phyloP scores from a whole-genome alignment of 1,140 invertebrate genomes.

The Cotesia chilonis region DNA sequence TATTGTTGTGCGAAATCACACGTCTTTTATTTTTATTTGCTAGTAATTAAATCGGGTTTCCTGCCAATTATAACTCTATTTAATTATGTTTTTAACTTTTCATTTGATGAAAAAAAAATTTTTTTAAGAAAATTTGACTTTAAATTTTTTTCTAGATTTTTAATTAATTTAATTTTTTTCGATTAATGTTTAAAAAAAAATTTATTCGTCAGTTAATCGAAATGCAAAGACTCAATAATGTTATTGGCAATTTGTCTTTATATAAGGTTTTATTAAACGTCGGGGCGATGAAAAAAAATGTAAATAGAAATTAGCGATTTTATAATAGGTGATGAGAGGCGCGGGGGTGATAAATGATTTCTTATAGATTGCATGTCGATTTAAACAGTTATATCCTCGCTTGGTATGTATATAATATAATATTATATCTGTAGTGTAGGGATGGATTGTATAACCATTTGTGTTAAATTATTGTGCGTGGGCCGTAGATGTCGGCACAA shows the following conservation, averaged over 20 bases:
- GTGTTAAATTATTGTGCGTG: conserved; percentile 54
- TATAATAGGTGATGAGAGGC: conserved; percentile 16
- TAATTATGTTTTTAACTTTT: neutral
- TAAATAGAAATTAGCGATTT: neutral
- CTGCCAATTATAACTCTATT: too few relatives aligned
- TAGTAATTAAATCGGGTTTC: too few relatives aligned
- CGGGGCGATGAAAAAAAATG: too few relatives aligned
- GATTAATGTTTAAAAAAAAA: too few relatives aligned
- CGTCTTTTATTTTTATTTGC: neutral
- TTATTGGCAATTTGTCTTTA: too few relatives aligned
- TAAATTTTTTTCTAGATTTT: too few relatives aligned
- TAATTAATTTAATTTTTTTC: too few relatives aligned
- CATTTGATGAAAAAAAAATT: too few relatives aligned
- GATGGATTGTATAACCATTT: conserved; percentile 34
- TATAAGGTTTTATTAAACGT: too few relatives aligned
- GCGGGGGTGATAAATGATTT: conserved; percentile 52
- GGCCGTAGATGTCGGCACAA: conserved; percentile 44
- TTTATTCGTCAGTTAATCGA: too few relatives aligned
- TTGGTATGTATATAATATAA: conserved; percentile 5
- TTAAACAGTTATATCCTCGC: neutral
- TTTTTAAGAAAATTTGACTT: too few relatives aligned
- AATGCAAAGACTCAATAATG: too few relatives aligned
- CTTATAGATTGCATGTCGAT: conserved; percentile 33
- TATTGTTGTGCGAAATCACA: neutral
- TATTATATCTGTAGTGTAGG: neutral